Conservation (phyloP, 2,888 invertebrate species). For the Rhingia campestris region DNA sequence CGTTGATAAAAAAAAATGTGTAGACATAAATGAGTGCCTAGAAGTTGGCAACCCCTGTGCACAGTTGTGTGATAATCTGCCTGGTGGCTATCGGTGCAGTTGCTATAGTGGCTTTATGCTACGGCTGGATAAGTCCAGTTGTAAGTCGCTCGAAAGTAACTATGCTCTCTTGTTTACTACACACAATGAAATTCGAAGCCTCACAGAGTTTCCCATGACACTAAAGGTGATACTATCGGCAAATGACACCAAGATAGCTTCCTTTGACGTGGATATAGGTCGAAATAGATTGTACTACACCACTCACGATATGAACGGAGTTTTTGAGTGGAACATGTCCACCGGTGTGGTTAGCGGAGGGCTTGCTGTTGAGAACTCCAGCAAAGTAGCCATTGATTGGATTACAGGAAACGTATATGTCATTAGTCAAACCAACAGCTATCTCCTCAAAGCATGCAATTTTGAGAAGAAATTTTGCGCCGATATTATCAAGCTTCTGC, state of each 20-base stretch:
- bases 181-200: conserved; percentile 85
- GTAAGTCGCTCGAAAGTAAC: conserved; percentile 86
- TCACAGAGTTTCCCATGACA: conserved; percentile 81
- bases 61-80: conserved; percentile 84
- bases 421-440: conserved; percentile 82
- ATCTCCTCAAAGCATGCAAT: conserved; percentile 84
- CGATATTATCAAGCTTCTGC: conserved; percentile 83
- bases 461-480: conserved; percentile 84
- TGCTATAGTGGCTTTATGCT: conserved; percentile 81
- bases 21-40: conserved; percentile 89
- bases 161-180: conserved; percentile 85
- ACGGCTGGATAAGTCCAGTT: conserved; percentile 86
- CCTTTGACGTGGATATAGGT: conserved; percentile 84
- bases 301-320: conserved; percentile 81
- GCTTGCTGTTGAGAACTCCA: conserved; percentile 82
- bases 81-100: conserved; percentile 80
- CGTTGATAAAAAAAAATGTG: conserved; percentile 85
- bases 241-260: conserved; percentile 83
- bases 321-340: conserved; percentile 82
- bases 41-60: conserved; percentile 84
- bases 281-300: conserved; percentile 83
- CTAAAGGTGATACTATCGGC: conserved; percentile 82
- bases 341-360: conserved; percentile 80
- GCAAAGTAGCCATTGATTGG: conserved; percentile 89
- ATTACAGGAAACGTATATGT: conserved; percentile 88